phyloP scores from a whole-genome alignment of 2,888 invertebrate species.

The Napeogenes inachia region DNA sequence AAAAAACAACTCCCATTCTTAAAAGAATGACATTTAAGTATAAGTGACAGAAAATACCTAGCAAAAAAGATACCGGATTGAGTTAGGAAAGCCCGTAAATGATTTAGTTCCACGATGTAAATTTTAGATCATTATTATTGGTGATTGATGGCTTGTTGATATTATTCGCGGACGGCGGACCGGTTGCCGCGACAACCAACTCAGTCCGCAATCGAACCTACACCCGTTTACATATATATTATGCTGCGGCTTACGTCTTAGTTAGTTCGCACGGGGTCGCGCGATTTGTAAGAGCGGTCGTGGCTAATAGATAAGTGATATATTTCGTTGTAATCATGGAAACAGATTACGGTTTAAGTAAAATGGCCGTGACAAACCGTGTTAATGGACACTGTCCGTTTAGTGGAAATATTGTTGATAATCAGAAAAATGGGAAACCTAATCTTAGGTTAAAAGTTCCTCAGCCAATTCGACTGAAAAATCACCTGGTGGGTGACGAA shows the following conservation, averaged over 20 bases:
- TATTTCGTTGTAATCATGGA: constrained; percentile 21
- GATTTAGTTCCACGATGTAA: constrained; percentile 26
- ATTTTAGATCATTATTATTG: constrained; percentile 28
- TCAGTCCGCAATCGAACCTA: constrained; percentile 50
- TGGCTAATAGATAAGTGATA: constrained; percentile 39
- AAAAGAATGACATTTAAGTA: too few species aligned
- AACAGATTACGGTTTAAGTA: constrained; percentile 21
- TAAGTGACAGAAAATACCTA: too few species aligned
- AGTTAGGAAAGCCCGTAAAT: constrained; percentile 23
- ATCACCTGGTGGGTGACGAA: constrained; percentile 50
- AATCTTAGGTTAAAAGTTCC: constrained; percentile 60
- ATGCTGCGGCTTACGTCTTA: constrained; percentile 41
- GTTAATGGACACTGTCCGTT: constrained; percentile 56
- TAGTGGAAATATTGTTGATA: constrained; percentile 46
- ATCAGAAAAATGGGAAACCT: constrained; percentile 48
- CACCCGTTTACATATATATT: constrained; percentile 58
- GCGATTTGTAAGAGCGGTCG: constrained; percentile 33
- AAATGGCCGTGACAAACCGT: constrained; percentile 15
- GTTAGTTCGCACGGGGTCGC: constrained; percentile 39
- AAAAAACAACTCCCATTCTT: too few species aligned
- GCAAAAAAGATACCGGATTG: constrained; percentile 9
- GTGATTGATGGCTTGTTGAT: constrained; percentile 44
- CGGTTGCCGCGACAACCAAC: constrained; percentile 48
- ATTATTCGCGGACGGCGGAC: constrained; percentile 48
- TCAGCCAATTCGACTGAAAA: constrained; percentile 59